Base-by-base conservation (phyloP, 2,797 vertebrate species). In the Chaetophractus vellerosus region DNA sequence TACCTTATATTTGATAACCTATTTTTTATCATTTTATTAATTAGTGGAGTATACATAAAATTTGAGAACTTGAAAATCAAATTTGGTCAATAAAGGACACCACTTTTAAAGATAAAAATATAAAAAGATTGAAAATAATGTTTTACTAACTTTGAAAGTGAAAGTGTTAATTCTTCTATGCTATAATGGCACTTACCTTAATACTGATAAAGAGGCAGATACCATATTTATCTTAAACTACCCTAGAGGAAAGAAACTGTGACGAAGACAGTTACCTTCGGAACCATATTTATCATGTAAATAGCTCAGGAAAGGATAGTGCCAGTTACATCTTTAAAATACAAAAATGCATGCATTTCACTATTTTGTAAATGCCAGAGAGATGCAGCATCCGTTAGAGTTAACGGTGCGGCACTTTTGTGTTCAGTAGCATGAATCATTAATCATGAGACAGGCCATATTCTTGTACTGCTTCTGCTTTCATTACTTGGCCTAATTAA, bases 401-500 rank as follows among this genome's bases (percentile, higher is more conserved):
- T 99, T 99, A 99, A 99, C 99, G 99, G 99, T 99, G 99, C 99
- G 99, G 99, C 99, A 99, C 99, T 99, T 99, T 99, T 99, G 99
- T 99, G 99, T 99, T 99, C 99, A 99, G 98, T 98, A 99, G 99
- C 99, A 99, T 99, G 99, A 99, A 99, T 99, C 99, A 99, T 99
- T 99, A 99, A 99, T 99, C 99, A 99, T 99, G 99, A 99, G 99
- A 99, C 99, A 98, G 99, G 99, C 99, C 99, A 99, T 99, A 99
- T 99, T 99, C 99, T 99, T 99, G 99, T 99, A 99, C 99, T 99
- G 99, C 99, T 99, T 99, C 99, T 99, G 99, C 99, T 99, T 99
- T 99, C 99, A 99, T 99, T 99, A 99, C 99, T 99, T 99, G 99
- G 99, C 99, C 99, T 99, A 99, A 99, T 99, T 99, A 99, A 99